Evolutionary conservation across 2,888 invertebrate genomes (phyloP), one percentile per base, ranked within the genome.

Genomic region (Acleris holmiana): DNA sequence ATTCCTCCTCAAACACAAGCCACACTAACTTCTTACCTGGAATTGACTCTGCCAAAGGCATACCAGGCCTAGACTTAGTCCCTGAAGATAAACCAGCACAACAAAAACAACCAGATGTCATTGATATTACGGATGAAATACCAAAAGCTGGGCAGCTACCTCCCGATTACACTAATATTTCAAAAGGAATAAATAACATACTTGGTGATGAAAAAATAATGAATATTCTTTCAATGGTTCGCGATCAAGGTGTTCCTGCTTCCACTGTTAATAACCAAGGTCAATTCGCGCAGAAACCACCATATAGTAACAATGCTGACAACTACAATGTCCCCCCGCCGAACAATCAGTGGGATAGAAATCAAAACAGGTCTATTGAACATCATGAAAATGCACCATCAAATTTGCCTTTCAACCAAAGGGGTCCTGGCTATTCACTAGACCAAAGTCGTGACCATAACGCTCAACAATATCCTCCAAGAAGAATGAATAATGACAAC

Each of bases 11-110:
- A 50, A 68, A 71, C 66, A 66, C 73, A 53, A 67, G 61, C 19
- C 68, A 69, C 57, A 65, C 85, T 47, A 82, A 74, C 66, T 91
- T 91, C 74, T 72, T 91, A 48, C 82, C 84, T 25, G 73, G 78
- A 63, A 80, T 74, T 76, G 80, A 76, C 41, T 75, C 82, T 25
- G 74, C 78, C 57, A 94, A 93, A 73, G 95, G 94, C 48, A 96
- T 96, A 76, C 96, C 96, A 10, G 96, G 96, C 0, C 89, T 96
- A 64, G 96, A 96, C 90, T 91, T 96, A 67, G 94, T 95, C 10
- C 91, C 90, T 69, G 93, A 93, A 4, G 85, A 85, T 48, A 86
- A 77, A 73, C 41, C 66, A 29, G 47, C 66, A 35, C 41, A 49
- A 18, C 72, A 73, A 21, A 75, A 47, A 18, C 72, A 73, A 21